Conservation (phyloP, 2,797 vertebrate species). For the Melopsittacus undulatus region DNA sequence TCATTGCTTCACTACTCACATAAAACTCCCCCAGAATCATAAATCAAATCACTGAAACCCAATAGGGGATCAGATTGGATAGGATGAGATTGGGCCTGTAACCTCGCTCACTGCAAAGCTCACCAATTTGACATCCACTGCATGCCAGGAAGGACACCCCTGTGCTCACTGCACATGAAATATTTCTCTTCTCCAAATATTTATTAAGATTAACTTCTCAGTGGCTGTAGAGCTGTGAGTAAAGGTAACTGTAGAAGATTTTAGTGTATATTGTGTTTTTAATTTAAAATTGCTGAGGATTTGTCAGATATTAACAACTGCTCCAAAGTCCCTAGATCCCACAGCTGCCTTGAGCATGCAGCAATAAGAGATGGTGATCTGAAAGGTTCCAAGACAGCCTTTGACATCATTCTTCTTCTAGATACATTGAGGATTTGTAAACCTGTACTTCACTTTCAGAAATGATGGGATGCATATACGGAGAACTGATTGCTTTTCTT, state of each 20-base stretch:
- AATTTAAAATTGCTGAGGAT: neutral
- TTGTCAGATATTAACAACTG: neutral
- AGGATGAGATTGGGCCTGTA: neutral
- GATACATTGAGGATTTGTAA: neutral
- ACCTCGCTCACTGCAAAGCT: neutral
- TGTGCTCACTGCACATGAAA: accelerated
- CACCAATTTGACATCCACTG: accelerated
- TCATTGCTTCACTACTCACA: neutral
- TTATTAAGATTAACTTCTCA: neutral
- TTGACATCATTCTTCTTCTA: neutral
- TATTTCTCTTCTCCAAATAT: neutral
- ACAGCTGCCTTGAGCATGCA: accelerated
- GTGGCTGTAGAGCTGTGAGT: neutral
- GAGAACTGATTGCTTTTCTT: neutral
- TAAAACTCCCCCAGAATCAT: neutral
- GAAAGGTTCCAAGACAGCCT: neutral
- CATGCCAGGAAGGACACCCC: neutral
- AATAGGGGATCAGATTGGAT: neutral
- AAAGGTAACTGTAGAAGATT: neutral
- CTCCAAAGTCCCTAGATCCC: neutral
- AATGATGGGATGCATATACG: accelerated
- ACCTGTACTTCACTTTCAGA: neutral
- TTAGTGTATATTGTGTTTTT: neutral
- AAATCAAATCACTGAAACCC: neutral
- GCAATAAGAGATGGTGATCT: neutral